Conservation (phyloP, 2,113 vertebrate species). For the Lophius piscatorius region DNA sequence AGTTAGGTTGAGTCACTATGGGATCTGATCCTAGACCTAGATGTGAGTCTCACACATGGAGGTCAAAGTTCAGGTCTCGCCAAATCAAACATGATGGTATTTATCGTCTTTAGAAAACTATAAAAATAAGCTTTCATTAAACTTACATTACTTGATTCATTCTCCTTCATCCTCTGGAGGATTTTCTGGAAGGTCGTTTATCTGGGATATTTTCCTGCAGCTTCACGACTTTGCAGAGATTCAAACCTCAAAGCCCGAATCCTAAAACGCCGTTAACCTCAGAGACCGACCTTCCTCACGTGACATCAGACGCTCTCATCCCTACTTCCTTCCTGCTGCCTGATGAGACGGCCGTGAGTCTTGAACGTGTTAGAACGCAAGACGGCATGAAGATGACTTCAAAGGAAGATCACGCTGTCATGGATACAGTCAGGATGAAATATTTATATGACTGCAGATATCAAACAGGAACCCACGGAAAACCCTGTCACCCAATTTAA, state of each 20-base stretch:
- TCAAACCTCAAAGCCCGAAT: slow-evolving; percentile 44
- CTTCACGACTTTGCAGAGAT: slow-evolving; percentile 46
- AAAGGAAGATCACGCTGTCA: no score
- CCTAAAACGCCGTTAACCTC: slow-evolving; percentile 75
- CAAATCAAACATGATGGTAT: slow-evolving; percentile 45
- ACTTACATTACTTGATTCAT: slow-evolving; percentile 1
- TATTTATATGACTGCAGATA: no score
- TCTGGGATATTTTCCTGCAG: slow-evolving; percentile 52
- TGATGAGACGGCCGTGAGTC: slow-evolving; percentile 57
- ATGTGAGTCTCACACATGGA: slow-evolving; percentile 21
- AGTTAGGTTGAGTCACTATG: no score
- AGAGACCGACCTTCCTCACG: slow-evolving; percentile 55
- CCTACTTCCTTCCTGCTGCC: slow-evolving; percentile 39
- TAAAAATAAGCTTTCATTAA: no score
- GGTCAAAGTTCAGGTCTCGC: slow-evolving; percentile 23
- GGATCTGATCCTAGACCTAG: no score
- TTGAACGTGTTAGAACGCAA: no score
- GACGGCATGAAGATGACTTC: no score
- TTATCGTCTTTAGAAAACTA: slow-evolving; percentile 35
- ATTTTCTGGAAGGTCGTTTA: no score
- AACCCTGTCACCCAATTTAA: no score
- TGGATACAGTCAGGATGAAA: no score
- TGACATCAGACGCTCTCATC: slow-evolving; percentile 33
- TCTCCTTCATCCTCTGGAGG: no score
- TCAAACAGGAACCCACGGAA: no score